Base-by-base conservation (phyloP, 1,140 invertebrate species). In the Drosophila biarmipes region DNA sequence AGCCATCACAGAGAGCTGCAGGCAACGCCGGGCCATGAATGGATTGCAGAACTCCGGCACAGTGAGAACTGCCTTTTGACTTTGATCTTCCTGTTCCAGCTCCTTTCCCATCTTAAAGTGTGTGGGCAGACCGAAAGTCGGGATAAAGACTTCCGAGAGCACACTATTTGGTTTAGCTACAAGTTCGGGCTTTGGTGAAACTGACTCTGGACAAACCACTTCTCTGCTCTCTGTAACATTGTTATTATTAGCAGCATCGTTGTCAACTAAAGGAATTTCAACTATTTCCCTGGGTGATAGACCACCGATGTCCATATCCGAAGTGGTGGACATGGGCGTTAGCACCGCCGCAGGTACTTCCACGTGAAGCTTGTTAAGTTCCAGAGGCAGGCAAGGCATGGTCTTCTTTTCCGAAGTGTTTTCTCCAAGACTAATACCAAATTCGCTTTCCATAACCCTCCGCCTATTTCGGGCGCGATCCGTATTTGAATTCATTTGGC, bases 1-100 rank as follows among this genome's bases (percentile, higher is more conserved):
- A 62, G 95, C 92, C 73, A 94, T 92, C 2, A 96, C 93, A 1
- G 95, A 96, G 80, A 95, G 93, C 76, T 95, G 94, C 4, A 96
- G 79, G 62, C 94, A 95, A 8, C 94, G 93, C 0, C 94, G 93
- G 40, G 95, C 85, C 29, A 84, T 58, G 27, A 69, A 77, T 0
- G 90, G 56, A 57, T 85, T 73, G 12, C 37, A 71, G 29, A 14
- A 7, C 34, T 35, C 42, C n/a, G 46, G 31, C 5, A 49, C 1
- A 21, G 2, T 10, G 7, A 6, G 4, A 27, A 11, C 12, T 4
- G 7, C 14, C 0, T 27, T 6, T 42, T 17, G 24, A 1, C 2
- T 15, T 6, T n/a, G 5, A 17, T 0, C 11, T 48, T 17, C 2
- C 12, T 19, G 3, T n/a, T 15, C 3, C 19, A 6, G 11, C 4